A percentile compares a stretch with the other conserved stretches of the same genome.
These are phyloP conservation scores for Pitangus sulphuratus DNA, from an alignment of 2,797 vertebrate species.

Conservation along the genomic window DNA sequence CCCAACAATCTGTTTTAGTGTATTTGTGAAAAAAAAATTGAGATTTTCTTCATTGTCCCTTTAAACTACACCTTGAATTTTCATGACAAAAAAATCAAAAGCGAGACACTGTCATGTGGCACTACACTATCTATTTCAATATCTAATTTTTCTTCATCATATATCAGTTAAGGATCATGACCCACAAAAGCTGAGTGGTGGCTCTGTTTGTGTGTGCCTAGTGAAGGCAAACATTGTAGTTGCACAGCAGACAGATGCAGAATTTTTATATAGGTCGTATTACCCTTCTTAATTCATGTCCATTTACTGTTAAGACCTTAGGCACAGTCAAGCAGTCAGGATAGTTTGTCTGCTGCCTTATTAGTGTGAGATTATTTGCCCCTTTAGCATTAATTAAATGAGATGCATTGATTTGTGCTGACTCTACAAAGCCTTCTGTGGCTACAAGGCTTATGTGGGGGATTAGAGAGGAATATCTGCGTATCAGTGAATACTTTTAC, in stretches of 20 bases:
- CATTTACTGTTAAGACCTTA: conserved; percentile 63
- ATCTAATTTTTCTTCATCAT: background rate
- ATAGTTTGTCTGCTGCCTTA: conserved; percentile 67
- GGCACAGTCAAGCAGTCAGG: conserved; percentile 52
- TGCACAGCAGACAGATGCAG: background rate
- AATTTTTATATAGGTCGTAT: conserved; percentile 51
- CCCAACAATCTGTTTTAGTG: background rate
- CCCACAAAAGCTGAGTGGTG: background rate
- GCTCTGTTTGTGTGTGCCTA: background rate
- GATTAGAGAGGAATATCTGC: conserved; percentile 35
- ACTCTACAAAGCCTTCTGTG: conserved; percentile 53
- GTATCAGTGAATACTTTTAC: conserved; percentile 37
- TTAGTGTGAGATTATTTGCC: conserved; percentile 72
- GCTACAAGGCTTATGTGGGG: conserved; percentile 46
- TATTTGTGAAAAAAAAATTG: background rate
- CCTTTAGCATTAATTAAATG: conserved; percentile 74
- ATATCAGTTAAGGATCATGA: background rate
- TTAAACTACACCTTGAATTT: background rate
- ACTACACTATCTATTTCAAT: background rate
- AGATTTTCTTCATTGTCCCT: background rate
- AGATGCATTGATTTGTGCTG: conserved; percentile 67
- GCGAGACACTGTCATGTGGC: background rate
- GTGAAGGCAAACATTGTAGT: background rate
- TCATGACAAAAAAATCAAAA: background rate
- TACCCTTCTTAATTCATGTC: conserved; percentile 56